Evolutionary conservation across 2,888 invertebrate genomes (phyloP).

Genomic region (Pinctada fucata): DNA sequence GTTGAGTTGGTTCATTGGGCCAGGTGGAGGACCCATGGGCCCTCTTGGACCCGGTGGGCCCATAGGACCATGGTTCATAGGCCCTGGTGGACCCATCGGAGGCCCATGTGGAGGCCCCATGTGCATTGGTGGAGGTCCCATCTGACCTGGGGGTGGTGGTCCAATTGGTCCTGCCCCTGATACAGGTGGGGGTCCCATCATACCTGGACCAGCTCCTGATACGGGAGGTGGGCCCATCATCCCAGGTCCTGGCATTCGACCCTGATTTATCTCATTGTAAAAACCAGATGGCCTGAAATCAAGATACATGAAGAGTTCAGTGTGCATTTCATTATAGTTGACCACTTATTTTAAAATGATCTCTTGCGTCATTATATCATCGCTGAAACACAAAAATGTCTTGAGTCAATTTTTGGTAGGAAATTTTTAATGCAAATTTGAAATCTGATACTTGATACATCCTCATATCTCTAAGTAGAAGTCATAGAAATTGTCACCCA

Average conservation of each 20-base stretch:
- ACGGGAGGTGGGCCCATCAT: constrained; percentile 43
- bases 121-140: constrained; percentile 28
- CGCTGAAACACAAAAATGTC: background rate
- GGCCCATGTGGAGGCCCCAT: constrained; percentile 35
- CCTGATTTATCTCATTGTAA: constrained; percentile 51
- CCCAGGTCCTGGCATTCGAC: constrained; percentile 41
- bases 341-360: too few relatives aligned
- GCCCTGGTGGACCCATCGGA: constrained; percentile 36
- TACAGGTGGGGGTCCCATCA: constrained; percentile 44
- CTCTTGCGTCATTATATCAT: too few relatives aligned
- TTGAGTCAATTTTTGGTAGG: too few relatives aligned
- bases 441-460: too few relatives aligned
- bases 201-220: constrained; percentile 36
- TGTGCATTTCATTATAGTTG: too few relatives aligned
- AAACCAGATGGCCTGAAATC: constrained; percentile 54
- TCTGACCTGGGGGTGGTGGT: constrained; percentile 35
- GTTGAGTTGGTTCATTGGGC: constrained; percentile 27
- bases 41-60: constrained; percentile 34
- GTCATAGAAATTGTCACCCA: too few relatives aligned
- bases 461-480: too few relatives aligned
- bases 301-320: too few relatives aligned
- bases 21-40: constrained; percentile 40
- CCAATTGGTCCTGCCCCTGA: constrained; percentile 41
- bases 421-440: too few relatives aligned
- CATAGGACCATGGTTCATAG: constrained; percentile 38